These are phyloP conservation scores for Pogoniulus pusillus DNA, from an alignment of 2,797 vertebrate genomes.

Conservation along the genomic window DNA sequence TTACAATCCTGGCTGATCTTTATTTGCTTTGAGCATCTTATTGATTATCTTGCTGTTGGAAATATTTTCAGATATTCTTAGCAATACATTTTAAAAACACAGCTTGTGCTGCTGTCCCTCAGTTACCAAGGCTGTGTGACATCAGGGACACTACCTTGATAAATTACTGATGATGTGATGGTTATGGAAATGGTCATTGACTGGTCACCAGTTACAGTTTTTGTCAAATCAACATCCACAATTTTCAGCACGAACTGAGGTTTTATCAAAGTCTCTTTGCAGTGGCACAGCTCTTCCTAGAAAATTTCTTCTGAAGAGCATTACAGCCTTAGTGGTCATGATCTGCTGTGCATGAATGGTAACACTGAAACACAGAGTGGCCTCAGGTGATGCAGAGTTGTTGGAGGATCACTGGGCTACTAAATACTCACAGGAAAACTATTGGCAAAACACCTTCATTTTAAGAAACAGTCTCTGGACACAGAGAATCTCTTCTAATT, in stretches of 20 bases:
- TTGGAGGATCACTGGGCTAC: constrained; percentile 58
- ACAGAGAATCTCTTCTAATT: background rate
- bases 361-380: constrained; percentile 42
- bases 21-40: constrained; percentile 23
- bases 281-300: constrained; percentile 69
- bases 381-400: constrained; percentile 71
- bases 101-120: constrained; percentile 77
- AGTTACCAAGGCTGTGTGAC: constrained; percentile 85
- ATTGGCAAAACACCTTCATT: constrained; percentile 59
- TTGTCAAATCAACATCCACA: constrained; percentile 83
- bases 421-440: constrained; percentile 18
- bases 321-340: constrained; percentile 62
- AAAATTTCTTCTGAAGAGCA: constrained; percentile 70
- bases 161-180: constrained; percentile 86
- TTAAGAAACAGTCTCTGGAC: constrained; percentile 55
- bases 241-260: constrained; percentile 75
- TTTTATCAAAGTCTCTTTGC: constrained; percentile 77
- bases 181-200: constrained; percentile 92
- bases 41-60: constrained; percentile 62
- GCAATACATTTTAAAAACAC: constrained; percentile 83
- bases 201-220: constrained; percentile 89
- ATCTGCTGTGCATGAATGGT: constrained; percentile 66
- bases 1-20: constrained; percentile 43
- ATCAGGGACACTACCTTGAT: constrained; percentile 88
- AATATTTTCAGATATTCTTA: constrained; percentile 76